A percentile compares a stretch with the other conserved stretches of the same genome.
phyloP scores from a whole-genome alignment of 2,888 invertebrate genomes.

The Drosophila formosana region DNA sequence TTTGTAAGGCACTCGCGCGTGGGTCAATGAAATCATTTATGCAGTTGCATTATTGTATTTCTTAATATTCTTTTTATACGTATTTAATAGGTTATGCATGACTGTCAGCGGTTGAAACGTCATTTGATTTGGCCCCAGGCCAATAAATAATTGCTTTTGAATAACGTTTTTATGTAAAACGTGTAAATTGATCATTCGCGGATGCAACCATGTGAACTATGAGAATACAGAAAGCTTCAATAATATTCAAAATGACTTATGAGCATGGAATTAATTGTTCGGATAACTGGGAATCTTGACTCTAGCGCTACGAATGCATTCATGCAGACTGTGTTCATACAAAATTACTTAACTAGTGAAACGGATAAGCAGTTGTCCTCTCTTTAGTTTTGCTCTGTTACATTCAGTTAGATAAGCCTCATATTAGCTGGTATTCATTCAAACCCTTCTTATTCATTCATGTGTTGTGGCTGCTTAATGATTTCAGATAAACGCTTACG shows the following conservation, averaged over 20 bases:
- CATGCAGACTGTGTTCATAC: neutral
- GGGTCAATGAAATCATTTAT: slow-evolving; percentile 73
- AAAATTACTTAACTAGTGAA: neutral
- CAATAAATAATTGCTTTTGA: slow-evolving; percentile 41
- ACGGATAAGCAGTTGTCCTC: neutral
- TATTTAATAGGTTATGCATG: slow-evolving; percentile 24
- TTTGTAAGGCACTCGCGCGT: slow-evolving; percentile 47
- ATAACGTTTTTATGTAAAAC: slow-evolving; percentile 23
- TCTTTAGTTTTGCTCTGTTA: neutral
- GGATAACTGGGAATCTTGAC: slow-evolving; percentile 18
- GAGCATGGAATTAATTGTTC: neutral
- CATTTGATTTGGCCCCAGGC: slow-evolving; percentile 42
- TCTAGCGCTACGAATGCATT: neutral
- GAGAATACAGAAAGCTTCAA: slow-evolving; percentile 1
- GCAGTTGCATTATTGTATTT: slow-evolving; percentile 47
- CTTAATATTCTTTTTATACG: slow-evolving; percentile 28
- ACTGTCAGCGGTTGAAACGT: slow-evolving; percentile 29
- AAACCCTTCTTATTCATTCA: slow-evolving; percentile 4
- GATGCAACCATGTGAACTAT: slow-evolving; percentile 20
- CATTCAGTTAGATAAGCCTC: slow-evolving; percentile 4
- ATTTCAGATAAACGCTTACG: slow-evolving; percentile 2
- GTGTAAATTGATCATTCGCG: slow-evolving; percentile 32
- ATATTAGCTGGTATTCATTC: neutral
- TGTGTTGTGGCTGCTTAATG: neutral
- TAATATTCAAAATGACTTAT: slow-evolving; percentile 10